Evolutionary conservation across 2,888 invertebrate species (phyloP).

Genomic region (Melikaiella ostensackeni): DNA sequence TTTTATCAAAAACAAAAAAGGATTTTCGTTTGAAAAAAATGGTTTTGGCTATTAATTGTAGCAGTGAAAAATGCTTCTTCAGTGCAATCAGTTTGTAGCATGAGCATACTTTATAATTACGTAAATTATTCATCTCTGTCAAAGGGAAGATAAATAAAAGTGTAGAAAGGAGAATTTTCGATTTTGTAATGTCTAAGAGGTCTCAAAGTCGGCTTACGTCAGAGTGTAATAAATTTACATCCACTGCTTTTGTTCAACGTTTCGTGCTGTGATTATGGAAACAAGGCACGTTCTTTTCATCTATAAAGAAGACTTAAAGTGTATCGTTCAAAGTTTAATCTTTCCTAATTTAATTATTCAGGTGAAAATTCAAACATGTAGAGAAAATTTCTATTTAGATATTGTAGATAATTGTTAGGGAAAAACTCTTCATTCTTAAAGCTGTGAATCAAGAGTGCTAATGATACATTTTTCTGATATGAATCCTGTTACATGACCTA

Average conservation of each 20-base stretch:
- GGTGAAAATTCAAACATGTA: background rate
- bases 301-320: background rate
- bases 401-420: background rate
- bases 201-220: slow-evolving; percentile 22
- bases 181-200: slow-evolving; percentile 20
- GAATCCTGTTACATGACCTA: slow-evolving; percentile 38
- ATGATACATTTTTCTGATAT: slow-evolving; percentile 21
- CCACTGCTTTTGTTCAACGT: background rate
- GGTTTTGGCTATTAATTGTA: background rate
- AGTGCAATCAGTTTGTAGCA: background rate
- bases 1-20: background rate
- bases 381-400: background rate
- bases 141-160: background rate
- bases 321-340: slow-evolving; percentile 9
- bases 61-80: background rate
- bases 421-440: background rate
- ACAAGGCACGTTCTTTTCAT: slow-evolving; percentile 15
- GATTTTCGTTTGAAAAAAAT: background rate
- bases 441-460: background rate
- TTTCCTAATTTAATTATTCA: background rate
- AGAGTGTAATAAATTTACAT: slow-evolving; percentile 19
- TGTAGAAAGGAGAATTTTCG: slow-evolving; percentile 8
- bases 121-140: background rate
- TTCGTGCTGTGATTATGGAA: slow-evolving; percentile 14
- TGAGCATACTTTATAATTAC: background rate